Evolutionary conservation across 2,888 invertebrate genomes (phyloP), one percentile per base, ranked within the genome.

Genomic region (Neoitamus cyanurus): DNA sequence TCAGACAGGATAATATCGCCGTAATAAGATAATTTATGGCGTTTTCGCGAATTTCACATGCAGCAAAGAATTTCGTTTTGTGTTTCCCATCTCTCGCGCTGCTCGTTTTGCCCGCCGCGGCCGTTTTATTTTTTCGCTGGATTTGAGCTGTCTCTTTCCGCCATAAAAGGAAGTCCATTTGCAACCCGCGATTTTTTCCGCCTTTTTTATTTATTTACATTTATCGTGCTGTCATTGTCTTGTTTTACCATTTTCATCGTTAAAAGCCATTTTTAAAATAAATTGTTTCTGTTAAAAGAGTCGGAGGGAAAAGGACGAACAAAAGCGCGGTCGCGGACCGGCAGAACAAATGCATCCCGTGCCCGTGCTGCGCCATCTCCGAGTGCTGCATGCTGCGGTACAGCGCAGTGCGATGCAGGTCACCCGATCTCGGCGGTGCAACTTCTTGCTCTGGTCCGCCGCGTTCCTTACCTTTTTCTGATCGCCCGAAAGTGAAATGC

Each of bases 11-110:
- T 85, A 85, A 85, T 84, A 85, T 85, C 78, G 80, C 77, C 83
- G 85, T 84, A 83, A 84, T 85, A 84, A 84, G 85, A 85, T 85
- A 85, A 85, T 85, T 85, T 85, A 85, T 85, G 73, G 85, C 85
- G 58, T 85, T 84, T 85, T 85, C 83, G 80, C 75, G 83, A 85
- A 84, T 82, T 85, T 85, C 84, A 77, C 84, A 85, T 85, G 82
- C 84, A 84, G 70, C 30, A 25, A 77, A 78, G 70, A 78, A 69
- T 78, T 84, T 70, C 37, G 36, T 78, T 46, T 78, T 80, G 48
- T 80, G 58, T 58, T 58, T 68, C 36, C 68, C 80, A 68, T 37
- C 68, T 34, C 31, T 80, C 31, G 48, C 31, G 28, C n/a, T 58
- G 80, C 58, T 58, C 20, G 58, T 58, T 20, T 58, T 58, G 25